phyloP scores from a whole-genome alignment of 1,140 invertebrate species.

The Ganaspis sp. region DNA sequence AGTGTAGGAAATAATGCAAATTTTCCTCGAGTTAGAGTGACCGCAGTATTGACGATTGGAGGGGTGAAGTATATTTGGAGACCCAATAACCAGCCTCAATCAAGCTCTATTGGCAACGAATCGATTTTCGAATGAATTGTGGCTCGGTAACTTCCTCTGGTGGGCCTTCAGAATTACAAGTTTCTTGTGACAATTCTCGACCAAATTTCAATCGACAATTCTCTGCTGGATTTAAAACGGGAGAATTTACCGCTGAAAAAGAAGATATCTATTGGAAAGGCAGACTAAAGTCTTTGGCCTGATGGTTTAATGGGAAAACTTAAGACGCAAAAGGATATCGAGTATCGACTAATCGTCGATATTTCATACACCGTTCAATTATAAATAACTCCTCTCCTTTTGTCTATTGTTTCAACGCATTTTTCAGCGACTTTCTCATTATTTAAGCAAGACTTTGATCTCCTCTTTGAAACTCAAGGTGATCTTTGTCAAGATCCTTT shows the following conservation, averaged over 20 bases:
- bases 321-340: background rate
- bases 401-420: background rate
- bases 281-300: background rate
- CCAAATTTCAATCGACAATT: slow-evolving; percentile 47
- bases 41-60: slow-evolving; percentile 45
- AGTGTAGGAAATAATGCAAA: slow-evolving; percentile 40
- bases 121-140: slow-evolving; percentile 71
- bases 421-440: background rate
- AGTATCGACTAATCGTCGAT: background rate
- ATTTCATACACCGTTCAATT: background rate
- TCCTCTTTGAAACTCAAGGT: background rate
- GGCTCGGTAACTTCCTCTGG: slow-evolving; percentile 56
- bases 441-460: background rate
- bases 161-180: slow-evolving; percentile 66
- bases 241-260: slow-evolving; percentile 33
- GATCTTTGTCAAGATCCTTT: background rate
- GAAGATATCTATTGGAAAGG: background rate
- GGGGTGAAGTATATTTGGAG: slow-evolving; percentile 37
- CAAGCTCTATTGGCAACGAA: slow-evolving; percentile 61
- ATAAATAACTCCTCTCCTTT: background rate
- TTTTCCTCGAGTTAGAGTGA: slow-evolving; percentile 48
- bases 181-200: slow-evolving; percentile 52
- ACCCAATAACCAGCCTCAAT: slow-evolving; percentile 65
- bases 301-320: slow-evolving; percentile 4
- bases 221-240: slow-evolving; percentile 55